Evolutionary conservation across 2,797 vertebrate genomes (phyloP).

Genomic region (Ceryle rudis): DNA sequence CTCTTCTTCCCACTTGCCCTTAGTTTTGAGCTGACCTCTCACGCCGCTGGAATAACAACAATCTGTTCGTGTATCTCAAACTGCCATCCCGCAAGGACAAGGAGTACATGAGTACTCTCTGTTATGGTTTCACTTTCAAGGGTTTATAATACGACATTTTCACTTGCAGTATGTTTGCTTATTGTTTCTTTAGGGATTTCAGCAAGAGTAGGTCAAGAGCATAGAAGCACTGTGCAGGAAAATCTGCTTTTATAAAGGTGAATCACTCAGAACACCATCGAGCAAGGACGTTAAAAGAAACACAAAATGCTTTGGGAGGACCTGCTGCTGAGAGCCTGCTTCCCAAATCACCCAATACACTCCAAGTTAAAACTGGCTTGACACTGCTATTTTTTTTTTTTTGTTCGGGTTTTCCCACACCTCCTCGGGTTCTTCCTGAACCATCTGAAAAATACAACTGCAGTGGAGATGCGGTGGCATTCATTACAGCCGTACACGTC

Average conservation of each 20-base stretch:
- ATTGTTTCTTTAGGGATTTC: slow-evolving; percentile 37
- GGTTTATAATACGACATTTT: not conserved
- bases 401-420: not conserved
- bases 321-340: not conserved
- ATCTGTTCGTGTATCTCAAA: not conserved
- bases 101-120: not conserved
- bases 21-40: slow-evolving; percentile 13
- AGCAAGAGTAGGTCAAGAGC: slow-evolving; percentile 53
- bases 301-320: not conserved
- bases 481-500: not conserved
- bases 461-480: not conserved
- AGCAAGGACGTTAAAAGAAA: not conserved
- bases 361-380: not conserved
- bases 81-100: slow-evolving; percentile 24
- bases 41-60: not conserved
- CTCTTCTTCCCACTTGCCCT: not conserved
- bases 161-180: not conserved
- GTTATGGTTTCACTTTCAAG: slow-evolving; percentile 1
- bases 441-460: not conserved
- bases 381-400: not conserved
- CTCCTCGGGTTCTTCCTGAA: not conserved
- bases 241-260: not conserved
- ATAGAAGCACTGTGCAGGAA: not conserved
- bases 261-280: not conserved
- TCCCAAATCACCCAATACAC: not conserved